Conservation (phyloP, 2,797 vertebrate genomes). For the Jordanella pulchra region DNA sequence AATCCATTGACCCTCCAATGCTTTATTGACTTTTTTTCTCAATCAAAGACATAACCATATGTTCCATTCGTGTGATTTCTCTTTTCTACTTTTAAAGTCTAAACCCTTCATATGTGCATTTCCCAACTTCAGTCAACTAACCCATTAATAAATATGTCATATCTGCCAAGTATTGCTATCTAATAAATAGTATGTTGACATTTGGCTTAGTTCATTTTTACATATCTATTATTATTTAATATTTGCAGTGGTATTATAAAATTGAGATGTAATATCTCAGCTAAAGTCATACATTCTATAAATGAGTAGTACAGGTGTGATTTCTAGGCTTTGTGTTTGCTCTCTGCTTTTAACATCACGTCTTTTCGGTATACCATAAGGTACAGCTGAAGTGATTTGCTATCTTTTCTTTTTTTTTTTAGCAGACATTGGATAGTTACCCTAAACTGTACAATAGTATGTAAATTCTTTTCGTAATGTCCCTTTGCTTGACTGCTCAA, state of each 20-base stretch:
- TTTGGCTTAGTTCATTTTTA: slow-evolving; percentile 24
- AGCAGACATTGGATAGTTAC: slow-evolving; percentile 4
- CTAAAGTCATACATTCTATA: neutral
- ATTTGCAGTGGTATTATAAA: slow-evolving; percentile 3
- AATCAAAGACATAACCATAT: slow-evolving; percentile 36
- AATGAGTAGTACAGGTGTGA: neutral
- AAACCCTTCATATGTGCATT: neutral
- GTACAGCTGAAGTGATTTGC: neutral
- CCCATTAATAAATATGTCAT: slow-evolving; percentile 13
- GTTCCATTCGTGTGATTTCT: slow-evolving; percentile 8
- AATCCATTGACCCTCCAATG: slow-evolving; percentile 45
- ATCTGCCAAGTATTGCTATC: slow-evolving; percentile 10
- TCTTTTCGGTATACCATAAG: neutral
- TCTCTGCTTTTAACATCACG: no score
- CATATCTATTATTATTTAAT: slow-evolving; percentile 12
- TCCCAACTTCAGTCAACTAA: neutral
- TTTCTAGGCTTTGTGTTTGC: neutral
- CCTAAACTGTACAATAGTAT: slow-evolving; percentile 6
- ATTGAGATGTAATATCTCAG: neutral
- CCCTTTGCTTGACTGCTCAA: slow-evolving; percentile 6
- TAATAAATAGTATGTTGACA: slow-evolving; percentile 17
- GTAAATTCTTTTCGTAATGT: slow-evolving; percentile 8
- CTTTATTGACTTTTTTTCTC: slow-evolving; percentile 51
- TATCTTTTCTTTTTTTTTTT: neutral
- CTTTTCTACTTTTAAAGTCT: slow-evolving; percentile 4